Evolutionary conservation across 2,797 vertebrate genomes (phyloP).

Genomic region (Astyanax mexicanus): DNA sequence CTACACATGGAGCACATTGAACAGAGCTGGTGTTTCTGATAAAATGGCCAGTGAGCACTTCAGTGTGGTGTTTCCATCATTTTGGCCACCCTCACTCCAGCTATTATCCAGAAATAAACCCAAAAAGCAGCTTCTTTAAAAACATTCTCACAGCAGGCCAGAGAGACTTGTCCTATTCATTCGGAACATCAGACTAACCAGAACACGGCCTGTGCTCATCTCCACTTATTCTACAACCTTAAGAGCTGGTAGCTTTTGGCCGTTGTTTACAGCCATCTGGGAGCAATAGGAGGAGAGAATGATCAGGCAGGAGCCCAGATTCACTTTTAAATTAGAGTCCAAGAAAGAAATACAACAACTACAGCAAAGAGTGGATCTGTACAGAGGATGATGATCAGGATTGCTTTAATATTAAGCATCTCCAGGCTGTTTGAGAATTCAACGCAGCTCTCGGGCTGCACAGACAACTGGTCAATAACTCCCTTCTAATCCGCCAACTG

Average conservation of each 20-base stretch:
- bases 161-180: too few relatives aligned
- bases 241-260: neutral
- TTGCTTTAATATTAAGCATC: neutral
- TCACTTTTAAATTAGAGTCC: neutral
- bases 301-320: neutral
- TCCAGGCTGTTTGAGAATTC: neutral
- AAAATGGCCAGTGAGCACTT: too few relatives aligned
- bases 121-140: neutral
- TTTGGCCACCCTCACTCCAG: too few relatives aligned
- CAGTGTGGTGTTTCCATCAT: too few relatives aligned
- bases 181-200: neutral
- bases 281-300: neutral
- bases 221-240: neutral
- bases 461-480: slow-evolving; percentile 5
- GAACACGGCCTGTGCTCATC: neutral
- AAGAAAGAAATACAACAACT: neutral
- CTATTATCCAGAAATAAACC: too few relatives aligned
- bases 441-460: neutral
- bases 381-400: neutral
- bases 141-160: neutral
- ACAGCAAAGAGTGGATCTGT: neutral
- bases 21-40: too few relatives aligned
- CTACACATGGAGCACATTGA: too few relatives aligned
- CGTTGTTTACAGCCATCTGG: slow-evolving; percentile 6
- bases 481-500: slow-evolving; percentile 4